phyloP scores from a whole-genome alignment of 2,113 vertebrate genomes.

The Menura novaehollandiae region DNA sequence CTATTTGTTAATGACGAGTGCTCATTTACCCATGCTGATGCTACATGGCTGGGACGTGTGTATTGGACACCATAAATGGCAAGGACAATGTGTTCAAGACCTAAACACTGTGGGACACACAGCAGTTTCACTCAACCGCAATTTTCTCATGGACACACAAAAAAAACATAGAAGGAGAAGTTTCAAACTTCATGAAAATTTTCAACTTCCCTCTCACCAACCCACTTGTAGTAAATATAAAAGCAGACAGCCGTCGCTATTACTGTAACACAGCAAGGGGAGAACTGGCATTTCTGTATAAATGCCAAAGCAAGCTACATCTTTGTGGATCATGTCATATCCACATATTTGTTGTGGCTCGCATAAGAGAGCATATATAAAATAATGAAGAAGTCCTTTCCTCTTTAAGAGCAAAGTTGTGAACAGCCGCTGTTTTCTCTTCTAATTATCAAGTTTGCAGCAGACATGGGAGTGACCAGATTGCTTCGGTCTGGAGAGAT shows the following conservation, averaged over 20 bases:
- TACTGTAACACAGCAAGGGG: background rate
- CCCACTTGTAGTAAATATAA: background rate
- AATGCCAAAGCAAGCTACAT: background rate
- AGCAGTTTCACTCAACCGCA: background rate
- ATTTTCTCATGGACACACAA: background rate
- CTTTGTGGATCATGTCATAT: background rate
- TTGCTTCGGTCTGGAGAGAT: background rate
- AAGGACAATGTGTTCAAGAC: background rate
- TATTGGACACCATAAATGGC: conserved; percentile 38
- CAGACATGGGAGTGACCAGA: background rate
- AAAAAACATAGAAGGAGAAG: background rate
- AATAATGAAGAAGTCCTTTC: background rate
- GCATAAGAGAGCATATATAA: background rate
- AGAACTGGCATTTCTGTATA: background rate
- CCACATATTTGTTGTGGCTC: background rate
- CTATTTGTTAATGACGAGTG: background rate
- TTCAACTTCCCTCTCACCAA: background rate
- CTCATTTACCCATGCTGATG: background rate
- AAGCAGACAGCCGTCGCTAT: background rate
- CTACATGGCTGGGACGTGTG: background rate
- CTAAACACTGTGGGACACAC: background rate
- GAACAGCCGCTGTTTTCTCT: background rate
- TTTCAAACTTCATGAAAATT: background rate
- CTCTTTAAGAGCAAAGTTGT: background rate
- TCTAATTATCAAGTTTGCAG: background rate